Evolutionary conservation across 2,888 invertebrate species (phyloP).

Genomic region (Ganaspis brasiliensis): DNA sequence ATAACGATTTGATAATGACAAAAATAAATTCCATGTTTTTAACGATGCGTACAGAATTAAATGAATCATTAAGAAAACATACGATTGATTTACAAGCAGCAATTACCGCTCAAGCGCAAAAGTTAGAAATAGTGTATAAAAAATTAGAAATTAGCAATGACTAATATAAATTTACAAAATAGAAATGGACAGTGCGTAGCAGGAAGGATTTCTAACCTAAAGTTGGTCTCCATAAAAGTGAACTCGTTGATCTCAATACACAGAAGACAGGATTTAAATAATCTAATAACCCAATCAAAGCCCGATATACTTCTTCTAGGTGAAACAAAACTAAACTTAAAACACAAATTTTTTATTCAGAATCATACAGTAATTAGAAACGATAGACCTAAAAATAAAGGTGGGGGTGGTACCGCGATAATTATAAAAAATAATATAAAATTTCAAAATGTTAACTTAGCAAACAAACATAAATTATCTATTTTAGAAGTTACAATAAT

Average conservation of each 20-base stretch:
- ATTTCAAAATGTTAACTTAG: constrained; percentile 35
- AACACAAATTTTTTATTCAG: constrained; percentile 42
- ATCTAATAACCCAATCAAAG: constrained; percentile 42
- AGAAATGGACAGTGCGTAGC: too few relatives aligned
- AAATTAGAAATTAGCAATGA: too few relatives aligned
- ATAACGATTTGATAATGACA: not conserved
- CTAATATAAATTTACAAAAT: not conserved
- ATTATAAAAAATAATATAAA: constrained; percentile 45
- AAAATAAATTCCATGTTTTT: too few relatives aligned
- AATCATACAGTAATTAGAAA: constrained; percentile 45
- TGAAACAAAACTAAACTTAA: constrained; percentile 50
- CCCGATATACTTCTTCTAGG: constrained; percentile 48
- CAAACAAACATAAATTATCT: not conserved
- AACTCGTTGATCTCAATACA: constrained; percentile 48
- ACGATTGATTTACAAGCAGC: too few relatives aligned
- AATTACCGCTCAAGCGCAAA: too few relatives aligned
- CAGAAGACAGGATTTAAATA: constrained; percentile 29
- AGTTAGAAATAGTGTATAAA: too few relatives aligned
- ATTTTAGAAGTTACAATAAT: constrained; percentile 45
- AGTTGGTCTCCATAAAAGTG: constrained; percentile 44
- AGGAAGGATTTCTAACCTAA: not conserved
- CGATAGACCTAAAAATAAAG: constrained; percentile 47
- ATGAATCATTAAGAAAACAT: too few relatives aligned
- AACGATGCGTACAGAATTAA: too few relatives aligned
- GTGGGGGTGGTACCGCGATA: constrained; percentile 55